Base-by-base conservation (phyloP, 2,888 invertebrate species). In the Synanthedon formicaeformis region DNA sequence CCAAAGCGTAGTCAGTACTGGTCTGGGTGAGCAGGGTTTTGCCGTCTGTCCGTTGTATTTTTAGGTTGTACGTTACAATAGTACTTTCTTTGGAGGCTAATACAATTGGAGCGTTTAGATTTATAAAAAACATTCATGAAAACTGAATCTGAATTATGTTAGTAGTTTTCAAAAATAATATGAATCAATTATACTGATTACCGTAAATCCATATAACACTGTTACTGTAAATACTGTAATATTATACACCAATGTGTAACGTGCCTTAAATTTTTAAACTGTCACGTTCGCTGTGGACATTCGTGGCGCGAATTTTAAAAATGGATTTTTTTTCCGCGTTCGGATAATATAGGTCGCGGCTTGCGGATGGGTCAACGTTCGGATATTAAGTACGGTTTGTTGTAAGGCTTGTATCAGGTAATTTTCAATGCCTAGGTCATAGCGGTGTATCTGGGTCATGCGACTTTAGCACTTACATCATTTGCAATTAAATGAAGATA, bases 291-390 rank as follows among this genome's bases (percentile, higher is more conserved):
- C 40, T 10, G 53, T 41, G 55, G 59, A 18, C 13, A 49, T 11
- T 58, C 71, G 73, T 65, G 72, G 66, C 74, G 83, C 78, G 81
- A 83, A 83, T 85, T 81, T 78, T 71, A 74, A 83, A 79, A 68
- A 70, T 65, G 64, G 64, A 74, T 72, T 73, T 70, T 72, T 69
- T 63, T 67, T 68, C 58, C 69, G 60, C 56, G 56, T 54, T 65
- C 65, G 59, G 68, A 73, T 34, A 34, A 34, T 65, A 71, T 72
- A 65, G 79, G 78, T 72, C 75, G 71, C 57, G 62, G 67, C 78
- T 76, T 62, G 66, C 77, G 74, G 67, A 71, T 66, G 68, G 56
- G 45, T 45, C 45, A 49, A 49, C 23, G 49, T 49, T 49, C 45
- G 45, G 45, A 45, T 45, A 34, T 45, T 14, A 14, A 13, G 45